phyloP scores from a whole-genome alignment of 1,140 invertebrate species.

The Pseudomyrmex gracilis region DNA sequence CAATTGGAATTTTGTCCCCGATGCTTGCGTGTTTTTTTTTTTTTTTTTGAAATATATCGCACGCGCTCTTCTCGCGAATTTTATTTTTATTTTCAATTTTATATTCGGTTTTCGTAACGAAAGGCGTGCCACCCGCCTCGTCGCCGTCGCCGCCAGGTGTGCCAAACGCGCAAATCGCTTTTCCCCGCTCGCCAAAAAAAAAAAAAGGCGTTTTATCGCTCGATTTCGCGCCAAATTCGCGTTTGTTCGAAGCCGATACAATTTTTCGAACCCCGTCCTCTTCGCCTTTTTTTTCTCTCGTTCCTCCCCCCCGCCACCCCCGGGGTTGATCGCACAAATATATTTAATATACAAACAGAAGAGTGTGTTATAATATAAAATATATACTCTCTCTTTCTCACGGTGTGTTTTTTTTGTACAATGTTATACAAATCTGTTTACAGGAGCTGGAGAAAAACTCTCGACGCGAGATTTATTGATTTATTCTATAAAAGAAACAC shows the following conservation, averaged over 20 bases:
- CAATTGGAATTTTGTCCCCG: conserved; percentile 54
- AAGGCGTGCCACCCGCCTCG: conserved; percentile 64
- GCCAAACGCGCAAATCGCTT: conserved; percentile 50
- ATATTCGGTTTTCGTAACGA: conserved; percentile 64
- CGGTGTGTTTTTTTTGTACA: too few relatives aligned
- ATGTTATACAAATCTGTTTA: neutral
- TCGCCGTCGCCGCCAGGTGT: conserved; percentile 27
- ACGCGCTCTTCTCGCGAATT: conserved; percentile 44
- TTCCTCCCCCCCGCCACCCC: too few relatives aligned
- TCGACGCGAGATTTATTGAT: neutral
- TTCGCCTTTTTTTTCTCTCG: too few relatives aligned
- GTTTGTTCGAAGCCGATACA: too few relatives aligned
- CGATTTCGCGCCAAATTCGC: too few relatives aligned
- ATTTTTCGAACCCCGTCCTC: too few relatives aligned
- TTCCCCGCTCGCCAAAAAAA: conserved; percentile 3
- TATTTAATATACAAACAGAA: too few relatives aligned
- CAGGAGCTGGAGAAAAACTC: neutral
- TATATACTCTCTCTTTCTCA: too few relatives aligned
- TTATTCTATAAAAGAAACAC: conserved; percentile 1
- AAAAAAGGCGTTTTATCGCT: too few relatives aligned
- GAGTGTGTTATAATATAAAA: too few relatives aligned
- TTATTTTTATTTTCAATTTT: conserved; percentile 70
- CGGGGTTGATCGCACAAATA: too few relatives aligned
- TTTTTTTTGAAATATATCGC: conserved; percentile 63
- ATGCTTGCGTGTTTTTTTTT: too few relatives aligned